phyloP scores from a whole-genome alignment of 2,113 vertebrate species.

The Alouatta palliata region DNA sequence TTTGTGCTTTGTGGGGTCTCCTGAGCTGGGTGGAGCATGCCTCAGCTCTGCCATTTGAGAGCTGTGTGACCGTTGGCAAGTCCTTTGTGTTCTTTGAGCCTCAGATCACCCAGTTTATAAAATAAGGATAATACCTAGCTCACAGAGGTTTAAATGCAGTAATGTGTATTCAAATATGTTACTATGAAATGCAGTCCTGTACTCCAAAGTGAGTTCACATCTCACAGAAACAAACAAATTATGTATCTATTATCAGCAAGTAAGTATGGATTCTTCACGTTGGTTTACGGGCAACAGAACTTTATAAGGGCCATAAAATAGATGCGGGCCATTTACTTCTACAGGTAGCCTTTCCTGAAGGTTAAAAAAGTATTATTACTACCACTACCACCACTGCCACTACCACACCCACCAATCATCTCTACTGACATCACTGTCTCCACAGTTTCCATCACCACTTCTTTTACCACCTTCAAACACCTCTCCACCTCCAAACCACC shows the following conservation, averaged over 20 bases:
- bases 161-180: background rate
- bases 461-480: background rate
- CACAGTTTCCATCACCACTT: background rate
- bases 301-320: background rate
- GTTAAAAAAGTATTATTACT: background rate
- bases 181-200: background rate
- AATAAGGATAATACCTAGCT: background rate
- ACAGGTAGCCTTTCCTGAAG: background rate
- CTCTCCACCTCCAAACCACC: background rate
- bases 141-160: background rate
- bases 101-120: background rate
- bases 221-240: background rate
- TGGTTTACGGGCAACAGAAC: background rate
- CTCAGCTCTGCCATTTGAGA: background rate
- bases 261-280: background rate
- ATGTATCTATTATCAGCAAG: background rate
- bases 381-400: background rate
- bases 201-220: background rate
- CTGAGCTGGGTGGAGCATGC: accelerated
- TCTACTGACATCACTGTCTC: background rate
- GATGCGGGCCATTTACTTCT: background rate
- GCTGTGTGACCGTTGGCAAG: background rate
- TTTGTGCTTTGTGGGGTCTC: background rate
- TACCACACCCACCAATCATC: background rate
- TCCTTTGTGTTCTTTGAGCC: background rate